Conservation (phyloP, 1,140 invertebrate species). For the Protaetia brevitarsis region DNA sequence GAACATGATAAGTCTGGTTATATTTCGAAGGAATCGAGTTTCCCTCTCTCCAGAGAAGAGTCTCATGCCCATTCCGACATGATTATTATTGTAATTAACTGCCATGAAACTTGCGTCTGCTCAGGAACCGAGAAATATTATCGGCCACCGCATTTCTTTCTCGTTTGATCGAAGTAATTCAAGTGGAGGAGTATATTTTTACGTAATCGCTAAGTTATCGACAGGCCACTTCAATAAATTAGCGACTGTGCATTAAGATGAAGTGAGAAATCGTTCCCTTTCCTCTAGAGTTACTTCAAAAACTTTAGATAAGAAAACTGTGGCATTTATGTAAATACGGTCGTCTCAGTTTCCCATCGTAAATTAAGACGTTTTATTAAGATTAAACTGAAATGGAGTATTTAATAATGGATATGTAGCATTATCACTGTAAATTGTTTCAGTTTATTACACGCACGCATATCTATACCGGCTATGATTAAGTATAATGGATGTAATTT, state of each 20-base stretch:
- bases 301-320: too few relatives aligned
- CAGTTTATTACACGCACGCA: too few relatives aligned
- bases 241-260: background rate
- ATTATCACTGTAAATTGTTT: background rate
- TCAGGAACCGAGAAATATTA: slow-evolving; percentile 1
- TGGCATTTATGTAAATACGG: too few relatives aligned
- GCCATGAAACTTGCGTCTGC: background rate
- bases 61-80: background rate
- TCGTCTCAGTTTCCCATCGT: background rate
- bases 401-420: too few relatives aligned
- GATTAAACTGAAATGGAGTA: background rate
- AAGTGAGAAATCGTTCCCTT: background rate
- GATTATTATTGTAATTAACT: slow-evolving; percentile 1
- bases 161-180: background rate
- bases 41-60: background rate
- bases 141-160: background rate
- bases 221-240: slow-evolving; percentile 8
- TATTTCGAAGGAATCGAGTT: background rate
- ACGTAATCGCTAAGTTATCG: slow-evolving; percentile 1
- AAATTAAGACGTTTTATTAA: background rate
- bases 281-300: background rate
- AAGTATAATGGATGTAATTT: too few relatives aligned
- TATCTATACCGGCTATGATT: too few relatives aligned
- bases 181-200: background rate
- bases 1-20: background rate